Base-by-base conservation (phyloP, 2,888 invertebrate species). In the Sesamia inferens region DNA sequence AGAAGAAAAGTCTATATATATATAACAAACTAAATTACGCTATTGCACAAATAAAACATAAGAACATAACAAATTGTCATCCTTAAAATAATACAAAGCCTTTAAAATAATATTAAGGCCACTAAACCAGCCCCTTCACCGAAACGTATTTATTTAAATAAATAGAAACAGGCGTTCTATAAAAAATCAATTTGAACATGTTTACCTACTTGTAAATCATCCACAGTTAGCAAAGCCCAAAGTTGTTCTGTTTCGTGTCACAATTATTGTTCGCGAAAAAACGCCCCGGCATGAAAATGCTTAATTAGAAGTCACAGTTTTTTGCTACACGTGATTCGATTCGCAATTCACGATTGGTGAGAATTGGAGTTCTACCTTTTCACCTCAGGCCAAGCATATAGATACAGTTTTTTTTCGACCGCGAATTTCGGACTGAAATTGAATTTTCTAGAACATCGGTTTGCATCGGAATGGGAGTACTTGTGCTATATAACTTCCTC, bases 131-230 rank as follows among this genome's bases (percentile, higher is more conserved):
- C 2, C 0, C 31, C 39, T 58, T 31, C 58, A 44, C 3, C 22
- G 4, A 58, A 42, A 42, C 42, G 4, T 54, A n/a, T 31, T 24
- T 74, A 47, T 42, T 13, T 31, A 22, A 11, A 54, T 58, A 51
- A 22, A 54, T 69, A 19, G n/a, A 44, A 68, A 55, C 31, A 54
- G 16, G 54, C 47, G 24, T 69, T 16, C 74, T 39, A 47, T 73
- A 70, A 51, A 24, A 47, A 61, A 71, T 68, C 57, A 84, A 84
- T 75, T 71, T 77, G 78, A 81, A 78, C 22, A 39, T 75, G n/a
- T 47, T 64, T 13, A 54, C 68, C 8, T 48, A 24, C 48, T 66
- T 66, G 47, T 82, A 73, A 75, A 79, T 77, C 73, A 82, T 22
- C 31, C 62, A 19, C 14, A 55, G 44, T 71, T 14, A 39, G 47